A percentile compares a stretch with the other conserved stretches of the same genome.
phyloP scores from a whole-genome alignment of 2,797 vertebrate species.

The Lutjanus campechanus region DNA sequence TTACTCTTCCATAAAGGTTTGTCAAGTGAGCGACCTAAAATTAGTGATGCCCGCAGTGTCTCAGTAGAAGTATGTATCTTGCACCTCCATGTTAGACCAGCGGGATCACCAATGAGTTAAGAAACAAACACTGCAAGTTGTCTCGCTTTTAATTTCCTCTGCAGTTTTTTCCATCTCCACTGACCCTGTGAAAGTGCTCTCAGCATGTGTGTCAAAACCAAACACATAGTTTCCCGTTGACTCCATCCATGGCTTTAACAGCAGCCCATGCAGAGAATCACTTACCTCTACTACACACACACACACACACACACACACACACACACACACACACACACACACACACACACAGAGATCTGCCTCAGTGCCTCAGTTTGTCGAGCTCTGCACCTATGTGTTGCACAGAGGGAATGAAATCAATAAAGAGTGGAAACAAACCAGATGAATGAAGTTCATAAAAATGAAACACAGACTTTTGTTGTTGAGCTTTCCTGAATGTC shows the following conservation, averaged over 20 bases:
- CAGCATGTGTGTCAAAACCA: conserved; percentile 61
- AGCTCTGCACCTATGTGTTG: conserved; percentile 7
- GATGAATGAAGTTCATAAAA: conserved; percentile 18
- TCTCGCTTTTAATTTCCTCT: conserved; percentile 49
- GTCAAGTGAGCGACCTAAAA: not conserved
- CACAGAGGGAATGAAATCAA: not conserved
- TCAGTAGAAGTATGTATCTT: not conserved
- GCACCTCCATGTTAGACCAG: not conserved
- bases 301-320: not conserved
- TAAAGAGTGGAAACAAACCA: conserved; percentile 23
- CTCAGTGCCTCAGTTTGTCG: conserved; percentile 9
- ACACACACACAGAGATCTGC: not conserved
- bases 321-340: not conserved
- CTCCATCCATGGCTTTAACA: conserved; percentile 64
- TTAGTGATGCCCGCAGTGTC: not conserved
- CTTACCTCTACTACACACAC: conserved; percentile 46
- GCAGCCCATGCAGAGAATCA: conserved; percentile 66
- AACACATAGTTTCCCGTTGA: conserved; percentile 81
- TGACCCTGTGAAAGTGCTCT: conserved; percentile 54
- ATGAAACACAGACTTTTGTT: conserved; percentile 7
- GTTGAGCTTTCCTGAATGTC: conserved; percentile 4
- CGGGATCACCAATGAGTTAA: not conserved
- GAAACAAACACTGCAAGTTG: conserved; percentile 30
- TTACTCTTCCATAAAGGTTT: not conserved
- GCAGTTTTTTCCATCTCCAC: conserved; percentile 51